phyloP scores from a whole-genome alignment of 30 jellyfish, hydroid and myxozoan genomes.

The Phacellophora camtschatica region DNA sequence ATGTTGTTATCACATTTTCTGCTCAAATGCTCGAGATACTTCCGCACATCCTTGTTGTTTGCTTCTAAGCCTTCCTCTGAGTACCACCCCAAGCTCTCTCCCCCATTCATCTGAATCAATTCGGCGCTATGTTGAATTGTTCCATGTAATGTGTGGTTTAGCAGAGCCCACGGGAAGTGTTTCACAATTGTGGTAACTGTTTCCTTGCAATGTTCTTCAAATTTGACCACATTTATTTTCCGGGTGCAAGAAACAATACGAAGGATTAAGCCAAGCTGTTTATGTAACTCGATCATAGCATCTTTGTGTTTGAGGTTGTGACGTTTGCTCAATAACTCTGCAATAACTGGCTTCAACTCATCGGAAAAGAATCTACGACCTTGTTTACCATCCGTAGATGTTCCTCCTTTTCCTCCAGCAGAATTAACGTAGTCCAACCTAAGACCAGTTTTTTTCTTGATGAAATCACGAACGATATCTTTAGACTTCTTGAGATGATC shows the following conservation, averaged over 20 bases:
- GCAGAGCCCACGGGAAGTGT: not conserved
- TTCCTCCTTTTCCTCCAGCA: not conserved
- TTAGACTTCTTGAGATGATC: too few species aligned
- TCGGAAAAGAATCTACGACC: too few species aligned
- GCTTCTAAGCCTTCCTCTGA: conserved; percentile 1
- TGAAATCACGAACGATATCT: too few species aligned
- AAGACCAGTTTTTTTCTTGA: not conserved
- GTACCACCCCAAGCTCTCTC: not conserved
- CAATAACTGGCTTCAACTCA: too few species aligned
- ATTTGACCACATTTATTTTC: not conserved
- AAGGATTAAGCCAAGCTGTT: not conserved
- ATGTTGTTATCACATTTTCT: not conserved
- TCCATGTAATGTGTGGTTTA: conserved; percentile 5
- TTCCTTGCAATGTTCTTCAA: not conserved
- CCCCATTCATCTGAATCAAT: not conserved
- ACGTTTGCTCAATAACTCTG: too few species aligned
- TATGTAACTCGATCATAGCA: not conserved
- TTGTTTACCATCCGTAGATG: not conserved
- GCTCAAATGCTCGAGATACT: not conserved
- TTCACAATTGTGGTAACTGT: not conserved
- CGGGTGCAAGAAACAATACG: not conserved
- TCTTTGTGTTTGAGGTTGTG: not conserved
- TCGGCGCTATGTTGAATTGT: not conserved
- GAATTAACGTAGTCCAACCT: not conserved
- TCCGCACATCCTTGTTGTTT: not conserved